A percentile compares a stretch with the other conserved stretches of the same genome.
phyloP scores from a whole-genome alignment of 1,140 invertebrate species.

The Whitmania pigra region DNA sequence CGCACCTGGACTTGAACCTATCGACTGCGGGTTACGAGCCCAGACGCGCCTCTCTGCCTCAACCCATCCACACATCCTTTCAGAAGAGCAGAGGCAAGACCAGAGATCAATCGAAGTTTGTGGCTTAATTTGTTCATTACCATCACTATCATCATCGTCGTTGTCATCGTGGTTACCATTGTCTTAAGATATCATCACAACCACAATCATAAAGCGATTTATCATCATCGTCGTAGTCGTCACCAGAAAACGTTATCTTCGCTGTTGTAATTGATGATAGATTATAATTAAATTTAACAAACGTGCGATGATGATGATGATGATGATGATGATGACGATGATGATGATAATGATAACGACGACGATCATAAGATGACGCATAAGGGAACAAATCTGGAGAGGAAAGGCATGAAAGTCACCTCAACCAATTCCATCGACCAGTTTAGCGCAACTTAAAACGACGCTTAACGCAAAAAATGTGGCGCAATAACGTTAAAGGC shows the following conservation, averaged over 20 bases:
- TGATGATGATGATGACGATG: constrained; percentile 12
- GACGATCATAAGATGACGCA: constrained; percentile 1
- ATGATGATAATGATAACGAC: constrained; percentile 18
- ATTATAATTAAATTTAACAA: neutral
- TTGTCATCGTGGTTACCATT: neutral
- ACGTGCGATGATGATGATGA: constrained; percentile 13
- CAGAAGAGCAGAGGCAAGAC: too few species aligned
- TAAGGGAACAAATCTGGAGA: neutral
- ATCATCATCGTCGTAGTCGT: neutral
- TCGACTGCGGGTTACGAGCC: neutral
- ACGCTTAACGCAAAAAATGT: neutral
- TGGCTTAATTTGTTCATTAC: neutral
- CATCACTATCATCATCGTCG: neutral
- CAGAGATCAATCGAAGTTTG: too few species aligned
- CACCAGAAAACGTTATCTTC: neutral
- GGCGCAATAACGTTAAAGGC: too few species aligned
- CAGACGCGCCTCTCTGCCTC: neutral
- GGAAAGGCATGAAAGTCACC: neutral
- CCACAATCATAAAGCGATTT: neutral
- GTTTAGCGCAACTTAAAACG: neutral
- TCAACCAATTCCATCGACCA: neutral
- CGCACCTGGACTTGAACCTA: neutral
- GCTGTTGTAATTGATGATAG: too few species aligned
- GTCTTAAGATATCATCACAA: neutral
- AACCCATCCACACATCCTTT: neutral